A percentile compares a stretch with the other conserved stretches of the same genome.
Conservation (phyloP, 2,113 vertebrate genomes). For the Pygathrix nemaeus region DNA sequence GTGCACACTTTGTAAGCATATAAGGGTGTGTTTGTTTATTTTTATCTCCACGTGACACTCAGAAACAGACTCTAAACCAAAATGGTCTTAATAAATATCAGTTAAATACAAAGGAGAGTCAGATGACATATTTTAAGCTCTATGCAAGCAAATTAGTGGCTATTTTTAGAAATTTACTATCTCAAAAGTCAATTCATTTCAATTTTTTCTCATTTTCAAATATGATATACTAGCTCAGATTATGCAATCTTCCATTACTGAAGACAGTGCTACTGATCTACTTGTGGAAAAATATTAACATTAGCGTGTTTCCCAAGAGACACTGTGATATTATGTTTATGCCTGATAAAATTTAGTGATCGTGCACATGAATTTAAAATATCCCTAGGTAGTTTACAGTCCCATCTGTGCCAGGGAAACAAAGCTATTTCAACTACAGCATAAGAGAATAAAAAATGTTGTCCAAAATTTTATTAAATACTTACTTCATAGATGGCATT, state of each 20-base stretch:
- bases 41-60: not conserved
- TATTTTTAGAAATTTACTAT: slow-evolving; percentile 26
- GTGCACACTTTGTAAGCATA: not conserved
- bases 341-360: not conserved
- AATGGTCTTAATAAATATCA: slow-evolving; percentile 26
- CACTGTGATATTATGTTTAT: not conserved
- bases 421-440: not conserved
- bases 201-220: slow-evolving; percentile 22
- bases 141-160: not conserved
- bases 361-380: not conserved
- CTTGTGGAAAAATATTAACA: not conserved
- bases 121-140: slow-evolving; percentile 41
- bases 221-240: not conserved
- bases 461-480: not conserved
- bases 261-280: not conserved
- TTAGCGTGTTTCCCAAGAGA: not conserved
- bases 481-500: not conserved
- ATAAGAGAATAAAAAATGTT: not conserved
- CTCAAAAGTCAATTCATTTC: slow-evolving; percentile 24
- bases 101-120: slow-evolving; percentile 19
- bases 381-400: not conserved
- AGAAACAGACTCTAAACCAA: slow-evolving; percentile 21
- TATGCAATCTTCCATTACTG: not conserved
- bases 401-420: not conserved
- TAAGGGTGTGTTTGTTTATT: not conserved